Evolutionary conservation across 2,113 vertebrate species (phyloP).

Genomic region (Polypterus bichir): DNA sequence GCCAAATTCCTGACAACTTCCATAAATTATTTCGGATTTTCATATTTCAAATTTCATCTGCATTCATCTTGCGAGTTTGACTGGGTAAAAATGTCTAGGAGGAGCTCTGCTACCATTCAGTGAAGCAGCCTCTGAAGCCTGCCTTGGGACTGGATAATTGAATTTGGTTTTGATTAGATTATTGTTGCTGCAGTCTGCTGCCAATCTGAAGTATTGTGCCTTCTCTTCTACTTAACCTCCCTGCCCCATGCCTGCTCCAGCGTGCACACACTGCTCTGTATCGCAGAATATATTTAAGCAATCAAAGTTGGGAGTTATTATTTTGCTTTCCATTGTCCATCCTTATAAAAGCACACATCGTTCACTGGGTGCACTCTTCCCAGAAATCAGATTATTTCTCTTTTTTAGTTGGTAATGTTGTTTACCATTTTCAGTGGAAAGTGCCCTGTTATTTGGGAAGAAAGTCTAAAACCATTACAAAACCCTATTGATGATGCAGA

Average conservation of each 20-base stretch:
- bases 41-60: constrained; percentile 99
- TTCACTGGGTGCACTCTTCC: constrained; percentile 78
- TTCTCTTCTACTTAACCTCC: constrained; percentile 99
- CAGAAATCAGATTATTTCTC: constrained; percentile 75
- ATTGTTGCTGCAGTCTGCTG: constrained; percentile 98
- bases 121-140: constrained; percentile 79
- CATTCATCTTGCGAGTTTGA: constrained; percentile 87
- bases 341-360: constrained; percentile 94
- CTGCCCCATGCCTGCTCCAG: constrained; percentile 88
- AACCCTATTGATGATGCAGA: constrained; percentile 50
- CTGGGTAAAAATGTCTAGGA: constrained; percentile 77
- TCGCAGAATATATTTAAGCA: constrained; percentile 96
- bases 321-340: constrained; percentile 97
- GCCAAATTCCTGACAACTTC: constrained; percentile 93
- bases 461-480: constrained; percentile 67
- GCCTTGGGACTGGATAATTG: constrained; percentile 98
- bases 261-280: constrained; percentile 69
- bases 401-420: constrained; percentile 60
- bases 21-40: constrained; percentile 99
- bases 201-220: constrained; percentile 99
- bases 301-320: constrained; percentile 98
- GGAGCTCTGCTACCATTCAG: constrained; percentile 74
- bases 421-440: constrained; percentile 73
- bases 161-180: constrained; percentile 99
- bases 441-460: constrained; percentile 59